phyloP scores from a whole-genome alignment of 2,888 invertebrate species.

The Dorcus hopei region DNA sequence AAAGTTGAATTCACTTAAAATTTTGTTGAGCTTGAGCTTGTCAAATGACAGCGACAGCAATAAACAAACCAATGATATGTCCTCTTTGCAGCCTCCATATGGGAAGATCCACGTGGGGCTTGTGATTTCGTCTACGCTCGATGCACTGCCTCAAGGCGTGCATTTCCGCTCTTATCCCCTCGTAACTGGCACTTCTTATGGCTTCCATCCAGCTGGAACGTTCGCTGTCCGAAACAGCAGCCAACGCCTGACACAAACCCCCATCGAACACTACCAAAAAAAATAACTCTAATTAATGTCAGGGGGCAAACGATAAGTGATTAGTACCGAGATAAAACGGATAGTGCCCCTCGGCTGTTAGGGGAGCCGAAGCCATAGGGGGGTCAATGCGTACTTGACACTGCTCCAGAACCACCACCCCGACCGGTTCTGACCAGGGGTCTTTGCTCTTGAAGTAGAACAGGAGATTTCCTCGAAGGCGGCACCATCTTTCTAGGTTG shows the following conservation, averaged over 20 bases:
- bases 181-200: constrained; percentile 80
- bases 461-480: constrained; percentile 86
- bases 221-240: constrained; percentile 76
- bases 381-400: constrained; percentile 72
- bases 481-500: constrained; percentile 81
- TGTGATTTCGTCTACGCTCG: constrained; percentile 60
- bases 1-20: background rate
- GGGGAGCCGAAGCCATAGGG: constrained; percentile 55
- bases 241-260: constrained; percentile 76
- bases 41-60: background rate
- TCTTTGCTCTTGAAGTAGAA: constrained; percentile 91
- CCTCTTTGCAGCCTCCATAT: constrained; percentile 69
- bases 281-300: background rate
- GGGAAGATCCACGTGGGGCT: constrained; percentile 64
- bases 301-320: background rate
- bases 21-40: background rate
- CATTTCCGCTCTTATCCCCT: constrained; percentile 74
- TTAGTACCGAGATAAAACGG: constrained; percentile 75
- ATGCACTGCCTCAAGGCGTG: constrained; percentile 58
- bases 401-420: constrained; percentile 84
- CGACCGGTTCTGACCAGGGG: constrained; percentile 83
- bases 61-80: constrained; percentile 61
- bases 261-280: constrained; percentile 71
- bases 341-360: constrained; percentile 69
- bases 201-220: constrained; percentile 83